Conservation (phyloP, 2,797 vertebrate species). For the Aeoliscus strigatus region DNA sequence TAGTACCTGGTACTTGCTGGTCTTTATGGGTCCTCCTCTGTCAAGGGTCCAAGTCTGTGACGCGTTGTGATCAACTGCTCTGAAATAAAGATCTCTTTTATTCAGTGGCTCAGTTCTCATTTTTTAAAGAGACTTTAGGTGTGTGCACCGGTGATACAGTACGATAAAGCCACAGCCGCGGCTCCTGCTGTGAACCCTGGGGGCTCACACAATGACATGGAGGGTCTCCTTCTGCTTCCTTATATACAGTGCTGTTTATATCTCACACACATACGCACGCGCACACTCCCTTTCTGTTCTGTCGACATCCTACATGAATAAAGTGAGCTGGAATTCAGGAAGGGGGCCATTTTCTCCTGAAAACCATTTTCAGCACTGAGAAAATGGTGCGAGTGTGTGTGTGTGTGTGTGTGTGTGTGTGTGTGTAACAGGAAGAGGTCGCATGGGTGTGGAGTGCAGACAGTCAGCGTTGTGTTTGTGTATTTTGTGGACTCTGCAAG, state of each 20-base stretch:
- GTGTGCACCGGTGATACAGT: no score
- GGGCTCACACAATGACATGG: constrained; percentile 31
- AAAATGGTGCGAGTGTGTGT: constrained; percentile 32
- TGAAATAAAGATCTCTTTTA: no score
- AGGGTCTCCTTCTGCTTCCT: constrained; percentile 21
- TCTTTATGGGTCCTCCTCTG: no score
- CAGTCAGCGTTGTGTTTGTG: no score
- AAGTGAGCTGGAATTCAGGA: constrained; percentile 58
- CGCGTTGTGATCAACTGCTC: no score
- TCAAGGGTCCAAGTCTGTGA: no score
- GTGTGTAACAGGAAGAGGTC: constrained; percentile 23
- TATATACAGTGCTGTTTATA: constrained; percentile 63
- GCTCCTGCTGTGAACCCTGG: constrained; percentile 8
- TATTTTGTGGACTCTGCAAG: no score
- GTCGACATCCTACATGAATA: constrained; percentile 58
- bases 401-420: constrained; percentile 9
- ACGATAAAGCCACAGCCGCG: not conserved
- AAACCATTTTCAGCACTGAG: constrained; percentile 33
- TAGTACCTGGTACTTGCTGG: no score
- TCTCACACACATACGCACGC: constrained; percentile 13
- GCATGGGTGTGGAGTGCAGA: constrained; percentile 9
- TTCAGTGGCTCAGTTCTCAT: not conserved
- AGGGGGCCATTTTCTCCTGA: constrained; percentile 41
- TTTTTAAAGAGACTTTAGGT: not conserved
- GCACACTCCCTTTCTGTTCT: constrained; percentile 7